Base-by-base conservation (phyloP, 2,888 invertebrate genomes). In the Tachina lurida region DNA sequence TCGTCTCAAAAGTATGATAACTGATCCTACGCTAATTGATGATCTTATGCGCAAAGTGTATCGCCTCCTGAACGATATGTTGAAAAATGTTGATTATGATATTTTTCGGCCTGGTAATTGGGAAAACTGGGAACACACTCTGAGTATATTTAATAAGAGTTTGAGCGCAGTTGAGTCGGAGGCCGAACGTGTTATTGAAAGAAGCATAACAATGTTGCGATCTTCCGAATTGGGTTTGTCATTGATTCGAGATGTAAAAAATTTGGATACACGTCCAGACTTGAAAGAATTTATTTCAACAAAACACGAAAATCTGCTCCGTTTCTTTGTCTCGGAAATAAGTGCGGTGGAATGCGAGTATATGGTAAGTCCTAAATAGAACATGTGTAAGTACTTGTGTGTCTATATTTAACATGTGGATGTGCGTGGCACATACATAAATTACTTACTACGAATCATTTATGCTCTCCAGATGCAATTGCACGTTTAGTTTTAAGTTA, bases 41-140 rank as follows among this genome's bases (percentile, higher is more conserved):
- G 95, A 96, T 86, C 96, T 98, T 7, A 94, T 97, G 92, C 95
- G 96, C 87, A 95, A 96, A 83, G 96, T 98, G 1, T 96, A 96
- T 89, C 95, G 95, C 74, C 93, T 98, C 39, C 95, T 97, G 0
- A 94, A 94, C 68, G 96, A 97, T 1, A 95, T 97, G 39, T 94
- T 96, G 52, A 95, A 95, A 87, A 95, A 97, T 0, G 95, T 97
- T 0, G 96, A 96, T 90, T 98, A 97, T 91, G 97, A 98, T 90
- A 95, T 97, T 13, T 98, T 97, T 91, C 94, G 95, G 45, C 95
- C 95, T 75, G 95, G 95, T 84, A 96, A 96, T 88, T 95, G 95
- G 90, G 96, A 97, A 90, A 96, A 96, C 90, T 98, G 98, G 98
- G 96, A 96, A 86, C 96, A 96, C 2, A 95, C 97, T 1, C 95